Evolutionary conservation across 2,888 invertebrate species (phyloP).

Genomic region (Apotomis turbidana): DNA sequence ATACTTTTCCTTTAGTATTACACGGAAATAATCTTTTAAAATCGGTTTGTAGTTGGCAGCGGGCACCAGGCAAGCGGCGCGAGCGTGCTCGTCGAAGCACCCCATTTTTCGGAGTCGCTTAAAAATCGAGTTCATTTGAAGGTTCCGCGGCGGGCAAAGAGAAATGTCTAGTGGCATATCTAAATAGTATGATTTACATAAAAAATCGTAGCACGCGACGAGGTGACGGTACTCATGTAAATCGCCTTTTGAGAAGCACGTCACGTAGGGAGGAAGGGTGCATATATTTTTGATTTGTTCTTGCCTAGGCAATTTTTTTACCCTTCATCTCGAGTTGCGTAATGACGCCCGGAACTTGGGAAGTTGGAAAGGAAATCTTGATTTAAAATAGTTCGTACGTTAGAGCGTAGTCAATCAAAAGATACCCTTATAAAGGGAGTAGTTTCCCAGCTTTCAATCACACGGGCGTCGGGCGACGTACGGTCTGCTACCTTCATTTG

Average conservation of each 20-base stretch:
- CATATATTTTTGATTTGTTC: conserved; percentile 84
- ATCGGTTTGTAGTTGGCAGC: conserved; percentile 8
- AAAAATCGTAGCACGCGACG: conserved; percentile 80
- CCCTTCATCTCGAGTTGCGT: conserved; percentile 59
- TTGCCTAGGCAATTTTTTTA: conserved; percentile 75
- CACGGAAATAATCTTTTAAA: conserved; percentile 9
- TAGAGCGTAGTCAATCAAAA: conserved; percentile 42
- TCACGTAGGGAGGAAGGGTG: conserved; percentile 81
- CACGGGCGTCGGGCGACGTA: conserved; percentile 50
- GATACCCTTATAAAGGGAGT: conserved; percentile 53
- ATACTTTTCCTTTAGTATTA: conserved; percentile 5
- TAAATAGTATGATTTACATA: conserved; percentile 82
- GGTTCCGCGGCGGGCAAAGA: conserved; percentile 57
- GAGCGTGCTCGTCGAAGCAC: conserved; percentile 30
- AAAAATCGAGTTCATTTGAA: conserved; percentile 61
- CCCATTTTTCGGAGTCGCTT: conserved; percentile 55
- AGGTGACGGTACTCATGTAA: conserved; percentile 74
- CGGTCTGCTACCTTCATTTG: conserved; percentile 62
- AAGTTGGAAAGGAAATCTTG: conserved; percentile 31
- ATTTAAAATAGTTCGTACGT: conserved; percentile 35
- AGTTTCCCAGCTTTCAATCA: conserved; percentile 56
- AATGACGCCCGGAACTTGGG: conserved; percentile 45
- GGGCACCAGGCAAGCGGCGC: conserved; percentile 7
- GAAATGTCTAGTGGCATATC: conserved; percentile 75
- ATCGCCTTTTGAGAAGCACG: conserved; percentile 71